Evolutionary conservation across 2,113 vertebrate species (phyloP).

Genomic region (Anguilla japonica): DNA sequence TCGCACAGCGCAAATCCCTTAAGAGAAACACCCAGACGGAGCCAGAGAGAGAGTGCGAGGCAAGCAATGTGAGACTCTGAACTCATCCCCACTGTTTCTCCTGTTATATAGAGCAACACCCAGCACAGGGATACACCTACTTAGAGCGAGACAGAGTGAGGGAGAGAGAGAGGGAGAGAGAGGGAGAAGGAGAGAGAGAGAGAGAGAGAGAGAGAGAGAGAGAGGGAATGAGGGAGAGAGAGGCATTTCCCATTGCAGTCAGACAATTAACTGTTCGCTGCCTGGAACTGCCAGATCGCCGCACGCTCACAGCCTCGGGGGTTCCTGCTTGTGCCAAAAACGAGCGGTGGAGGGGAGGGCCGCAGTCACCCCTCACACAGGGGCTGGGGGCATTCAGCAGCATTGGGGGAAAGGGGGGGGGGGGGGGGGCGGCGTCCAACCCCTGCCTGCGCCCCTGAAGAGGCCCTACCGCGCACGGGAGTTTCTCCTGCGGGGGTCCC

Average conservation of each 20-base stretch:
- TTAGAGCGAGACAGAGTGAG: constrained; percentile 52
- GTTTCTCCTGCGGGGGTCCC: background rate
- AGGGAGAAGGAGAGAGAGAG: constrained; percentile 39
- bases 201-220: constrained; percentile 52
- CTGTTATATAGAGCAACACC: constrained; percentile 75
- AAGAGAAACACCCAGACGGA: constrained; percentile 48
- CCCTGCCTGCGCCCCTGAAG: background rate
- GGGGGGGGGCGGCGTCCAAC: background rate
- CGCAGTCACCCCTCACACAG: no score
- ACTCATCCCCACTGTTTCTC: constrained; percentile 61
- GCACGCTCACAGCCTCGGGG: constrained; percentile 53
- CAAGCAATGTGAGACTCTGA: constrained; percentile 68
- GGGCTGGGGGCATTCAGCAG: background rate
- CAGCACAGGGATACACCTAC: constrained; percentile 72
- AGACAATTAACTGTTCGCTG: constrained; percentile 69
- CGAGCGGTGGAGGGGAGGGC: background rate
- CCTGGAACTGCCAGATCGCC: constrained; percentile 59
- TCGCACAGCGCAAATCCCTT: constrained; percentile 63
- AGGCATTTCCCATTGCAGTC: constrained; percentile 74
- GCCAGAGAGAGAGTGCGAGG: constrained; percentile 64
- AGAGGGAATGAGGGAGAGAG: constrained; percentile 41
- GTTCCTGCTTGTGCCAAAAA: constrained; percentile 19
- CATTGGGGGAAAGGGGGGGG: background rate
- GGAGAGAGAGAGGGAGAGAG: constrained; percentile 40
- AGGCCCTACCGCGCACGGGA: background rate